Percentiles rank a stretch among this genome's conserved stretches.
phyloP scores from a whole-genome alignment of 2,113 vertebrate genomes.

The Chlorodrepanis virens region DNA sequence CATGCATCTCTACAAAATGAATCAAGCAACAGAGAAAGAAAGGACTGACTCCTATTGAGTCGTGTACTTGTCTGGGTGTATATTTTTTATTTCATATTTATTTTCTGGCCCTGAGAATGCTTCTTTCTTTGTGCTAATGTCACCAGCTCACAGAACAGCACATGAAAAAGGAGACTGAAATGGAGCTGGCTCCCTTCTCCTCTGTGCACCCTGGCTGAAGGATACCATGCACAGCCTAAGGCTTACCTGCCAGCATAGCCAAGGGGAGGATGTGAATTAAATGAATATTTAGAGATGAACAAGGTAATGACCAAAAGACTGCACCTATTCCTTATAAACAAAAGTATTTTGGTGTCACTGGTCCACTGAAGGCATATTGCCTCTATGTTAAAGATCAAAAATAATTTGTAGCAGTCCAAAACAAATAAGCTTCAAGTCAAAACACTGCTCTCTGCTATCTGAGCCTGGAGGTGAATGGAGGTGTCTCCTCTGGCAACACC shows the following conservation, averaged over 20 bases:
- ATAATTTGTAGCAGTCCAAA: background rate
- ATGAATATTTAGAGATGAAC: background rate
- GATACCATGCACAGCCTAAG: background rate
- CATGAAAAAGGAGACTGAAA: background rate
- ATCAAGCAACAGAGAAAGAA: background rate
- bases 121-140: background rate
- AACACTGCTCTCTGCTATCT: background rate
- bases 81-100: background rate
- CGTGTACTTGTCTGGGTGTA: background rate
- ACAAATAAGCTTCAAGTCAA: background rate
- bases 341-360: background rate
- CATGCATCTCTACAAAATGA: background rate
- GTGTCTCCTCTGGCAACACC: rapidly evolving
- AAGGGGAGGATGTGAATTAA: background rate
- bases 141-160: background rate
- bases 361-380: background rate
- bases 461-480: background rate
- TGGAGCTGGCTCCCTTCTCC: background rate
- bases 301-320: background rate
- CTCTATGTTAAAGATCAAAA: background rate
- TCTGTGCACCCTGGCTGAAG: background rate
- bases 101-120: background rate
- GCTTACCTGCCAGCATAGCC: background rate
- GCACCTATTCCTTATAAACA: background rate
- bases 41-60: background rate